phyloP scores from a whole-genome alignment of 2,797 vertebrate species.

The Cyprinodon diabolis region DNA sequence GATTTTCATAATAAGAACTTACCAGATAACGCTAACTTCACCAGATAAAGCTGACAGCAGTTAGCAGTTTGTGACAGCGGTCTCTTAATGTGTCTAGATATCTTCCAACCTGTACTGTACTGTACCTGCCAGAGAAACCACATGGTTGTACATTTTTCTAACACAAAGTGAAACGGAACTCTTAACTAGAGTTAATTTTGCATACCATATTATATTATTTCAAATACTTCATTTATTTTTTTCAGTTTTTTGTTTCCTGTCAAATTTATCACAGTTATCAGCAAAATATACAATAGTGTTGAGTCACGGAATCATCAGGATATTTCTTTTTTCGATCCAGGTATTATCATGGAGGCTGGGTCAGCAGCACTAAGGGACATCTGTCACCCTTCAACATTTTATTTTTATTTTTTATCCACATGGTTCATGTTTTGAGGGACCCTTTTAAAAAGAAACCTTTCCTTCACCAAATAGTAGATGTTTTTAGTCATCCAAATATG shows the following conservation, averaged over 20 bases:
- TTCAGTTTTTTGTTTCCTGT: too few relatives aligned
- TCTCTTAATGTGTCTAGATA: too few relatives aligned
- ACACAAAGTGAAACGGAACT: not conserved
- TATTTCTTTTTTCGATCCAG: too few relatives aligned
- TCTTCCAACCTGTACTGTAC: too few relatives aligned
- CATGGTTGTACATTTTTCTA: not conserved
- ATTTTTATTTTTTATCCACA: not conserved
- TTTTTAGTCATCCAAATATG: not conserved
- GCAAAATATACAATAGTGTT: too few relatives aligned
- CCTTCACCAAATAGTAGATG: conserved; percentile 1
- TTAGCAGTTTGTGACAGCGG: not conserved
- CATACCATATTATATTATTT: not conserved
- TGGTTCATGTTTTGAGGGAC: not conserved
- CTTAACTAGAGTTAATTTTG: not conserved
- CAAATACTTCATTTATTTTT: not conserved
- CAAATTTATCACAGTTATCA: too few relatives aligned
- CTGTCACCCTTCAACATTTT: not conserved
- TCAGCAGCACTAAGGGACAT: not conserved
- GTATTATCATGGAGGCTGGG: not conserved
- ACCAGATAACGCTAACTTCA: not conserved
- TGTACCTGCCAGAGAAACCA: not conserved
- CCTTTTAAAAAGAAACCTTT: not conserved
- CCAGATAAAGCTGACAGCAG: not conserved
- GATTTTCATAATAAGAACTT: not conserved
- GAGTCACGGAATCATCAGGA: too few relatives aligned